Evolutionary conservation across 92 coral and sea anemone genomes (phyloP), one percentile per base, ranked within the genome.

Genomic region (Porites rus): DNA sequence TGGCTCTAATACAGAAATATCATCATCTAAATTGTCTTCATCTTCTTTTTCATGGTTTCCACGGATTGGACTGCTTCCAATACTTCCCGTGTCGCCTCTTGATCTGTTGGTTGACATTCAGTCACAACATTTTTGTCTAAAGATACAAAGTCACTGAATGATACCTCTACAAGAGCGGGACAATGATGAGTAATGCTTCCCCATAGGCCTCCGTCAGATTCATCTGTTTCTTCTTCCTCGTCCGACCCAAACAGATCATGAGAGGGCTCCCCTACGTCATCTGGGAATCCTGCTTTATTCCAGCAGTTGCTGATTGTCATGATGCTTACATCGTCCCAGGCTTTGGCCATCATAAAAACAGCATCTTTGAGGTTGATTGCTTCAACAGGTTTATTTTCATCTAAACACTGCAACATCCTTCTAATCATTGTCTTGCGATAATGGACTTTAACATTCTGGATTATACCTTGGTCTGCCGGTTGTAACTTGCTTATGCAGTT

Each of bases 211-310:
- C 78, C 43, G 51, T 21, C 89, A 21, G 16, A 82, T 13, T 7
- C 18, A 22, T 43, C 28, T 63, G 20, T 65, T 78, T 81, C 58
- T 3, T 18, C 67, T 74, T 87, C 90, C 16, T 87, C 80, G 51
- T 74, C 69, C 19, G 78, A 88, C 78, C 81, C 51, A 81, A 88
- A 88, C n/a, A 74, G 91, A 24, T 88, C 87, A 56, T 81, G 70
- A 12, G 87, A 19, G 17, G 87, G 80, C 87, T 83, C 87, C 73
- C 18, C 2, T n/a, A 61, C 80, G 11, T 73, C 87, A 12, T 51
- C 88, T 88, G 88, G 92, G 31, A 89, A 89, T 64, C 84, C 84
- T 67, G 92, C 88, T 31, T 88, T 82, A 18, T 75, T 88, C 92
- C 92, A 88, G 68, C 92, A 89, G 86, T 89, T 89, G 64, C 71